Evolutionary conservation across 2,888 invertebrate species (phyloP).

Genomic region (Habrosyne pyritoides): DNA sequence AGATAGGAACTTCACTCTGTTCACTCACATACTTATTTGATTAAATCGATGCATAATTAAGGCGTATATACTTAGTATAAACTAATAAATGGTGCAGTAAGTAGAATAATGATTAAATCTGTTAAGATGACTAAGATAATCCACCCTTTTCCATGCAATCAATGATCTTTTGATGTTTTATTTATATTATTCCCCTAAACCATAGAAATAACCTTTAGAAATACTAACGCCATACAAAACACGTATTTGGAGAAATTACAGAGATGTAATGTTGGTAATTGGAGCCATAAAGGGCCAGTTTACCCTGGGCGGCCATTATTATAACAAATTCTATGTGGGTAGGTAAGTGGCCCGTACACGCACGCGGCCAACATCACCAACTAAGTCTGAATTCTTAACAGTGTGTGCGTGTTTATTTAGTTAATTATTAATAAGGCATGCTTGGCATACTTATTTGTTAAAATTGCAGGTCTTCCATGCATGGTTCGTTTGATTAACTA

Average conservation of each 20-base stretch:
- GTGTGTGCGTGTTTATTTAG: slow-evolving; percentile 42
- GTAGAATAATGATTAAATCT: too few species aligned
- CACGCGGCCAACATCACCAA: slow-evolving; percentile 29
- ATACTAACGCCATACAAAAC: neutral
- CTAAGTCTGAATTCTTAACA: slow-evolving; percentile 44
- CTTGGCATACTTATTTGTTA: slow-evolving; percentile 10
- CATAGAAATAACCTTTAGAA: neutral
- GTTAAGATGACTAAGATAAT: too few species aligned
- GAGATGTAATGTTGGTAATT: slow-evolving; percentile 62
- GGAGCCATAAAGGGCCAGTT: slow-evolving; percentile 64
- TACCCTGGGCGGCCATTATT: slow-evolving; percentile 55
- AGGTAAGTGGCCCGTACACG: slow-evolving; percentile 46
- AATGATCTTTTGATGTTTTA: too few species aligned
- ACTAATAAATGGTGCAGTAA: too few species aligned
- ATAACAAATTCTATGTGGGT: slow-evolving; percentile 55
- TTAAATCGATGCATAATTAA: too few species aligned
- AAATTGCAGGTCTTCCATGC: neutral
- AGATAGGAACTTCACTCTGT: too few species aligned
- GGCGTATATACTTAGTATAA: too few species aligned
- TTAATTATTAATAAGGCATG: slow-evolving; percentile 42
- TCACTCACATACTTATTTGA: too few species aligned
- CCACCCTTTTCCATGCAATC: too few species aligned
- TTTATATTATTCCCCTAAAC: neutral
- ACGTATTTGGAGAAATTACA: slow-evolving; percentile 59
- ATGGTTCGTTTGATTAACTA: too few species aligned